Percentiles rank a stretch among this genome's conserved stretches.
Evolutionary conservation across 2,797 vertebrate species (phyloP).

Genomic region (Pygocentrus nattereri): DNA sequence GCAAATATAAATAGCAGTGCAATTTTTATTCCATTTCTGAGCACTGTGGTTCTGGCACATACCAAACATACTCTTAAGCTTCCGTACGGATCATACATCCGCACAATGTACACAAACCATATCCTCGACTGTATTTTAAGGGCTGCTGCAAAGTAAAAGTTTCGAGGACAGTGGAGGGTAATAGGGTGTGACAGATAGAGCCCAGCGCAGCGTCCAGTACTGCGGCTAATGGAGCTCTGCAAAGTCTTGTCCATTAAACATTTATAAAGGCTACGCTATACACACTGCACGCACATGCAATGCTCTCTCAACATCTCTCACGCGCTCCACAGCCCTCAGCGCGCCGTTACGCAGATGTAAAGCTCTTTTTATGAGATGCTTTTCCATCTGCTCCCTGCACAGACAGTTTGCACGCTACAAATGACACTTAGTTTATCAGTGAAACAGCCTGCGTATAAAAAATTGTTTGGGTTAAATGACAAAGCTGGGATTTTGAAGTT

Average conservation of each 20-base stretch:
- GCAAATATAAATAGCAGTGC: too few relatives aligned
- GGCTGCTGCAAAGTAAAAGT: conserved; percentile 51
- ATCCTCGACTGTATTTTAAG: not conserved
- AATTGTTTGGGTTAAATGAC: conserved; percentile 35
- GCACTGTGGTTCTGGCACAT: conserved; percentile 40
- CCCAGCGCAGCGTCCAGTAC: conserved; percentile 66
- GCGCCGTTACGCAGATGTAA: conserved; percentile 21
- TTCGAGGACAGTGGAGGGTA: conserved; percentile 66
- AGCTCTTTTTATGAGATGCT: conserved; percentile 44
- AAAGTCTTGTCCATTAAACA: conserved; percentile 55
- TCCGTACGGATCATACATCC: not conserved
- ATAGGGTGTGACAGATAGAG: conserved; percentile 76
- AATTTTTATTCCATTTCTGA: not conserved
- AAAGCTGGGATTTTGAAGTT: conserved; percentile 19
- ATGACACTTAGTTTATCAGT: conserved; percentile 25
- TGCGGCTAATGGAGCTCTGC: conserved; percentile 57
- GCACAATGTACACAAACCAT: not conserved
- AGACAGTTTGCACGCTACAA: conserved; percentile 23
- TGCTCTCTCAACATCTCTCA: not conserved
- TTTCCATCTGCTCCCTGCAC: conserved; percentile 33
- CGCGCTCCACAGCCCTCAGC: conserved; percentile 7
- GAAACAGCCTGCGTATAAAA: not conserved
- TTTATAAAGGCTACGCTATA: conserved; percentile 45
- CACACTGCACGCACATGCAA: conserved; percentile 1
- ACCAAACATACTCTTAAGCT: not conserved